Base-by-base conservation (phyloP, 2,113 vertebrate species). In the Chauna torquata region DNA sequence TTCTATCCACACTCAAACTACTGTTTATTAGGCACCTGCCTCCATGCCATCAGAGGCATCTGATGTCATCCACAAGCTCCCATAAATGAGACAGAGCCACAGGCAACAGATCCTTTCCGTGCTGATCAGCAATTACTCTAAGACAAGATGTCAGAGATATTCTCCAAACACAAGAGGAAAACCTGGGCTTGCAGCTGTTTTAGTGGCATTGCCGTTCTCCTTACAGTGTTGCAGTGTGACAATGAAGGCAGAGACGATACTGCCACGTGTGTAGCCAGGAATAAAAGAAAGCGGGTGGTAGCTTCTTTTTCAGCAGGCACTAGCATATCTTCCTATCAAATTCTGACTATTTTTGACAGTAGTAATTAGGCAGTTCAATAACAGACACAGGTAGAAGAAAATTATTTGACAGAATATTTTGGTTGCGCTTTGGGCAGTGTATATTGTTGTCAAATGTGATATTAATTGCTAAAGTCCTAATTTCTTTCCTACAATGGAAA, bases 171-270 rank as follows among this genome's bases (percentile, higher is more conserved):
- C 28, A 64, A 52, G n/a, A 91, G 65, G 79, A 83, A 88, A 94
- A 79, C 52, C 82, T 89, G 80, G 72, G n/a, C 59, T 92, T 96
- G 69, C 90, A 94, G 91, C 61, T 92, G 76, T 57, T 95, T 86
- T 52, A 75, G 54, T 42, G 44, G 55, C 42, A 58, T 12, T 86
- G 89, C 75, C 55, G 38, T 9, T 93, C 45, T 86, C 85, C 75
- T 88, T 74, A 38, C 72, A 84, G 82, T 55, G 72, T 16, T 54
- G 57, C 36, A 69, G 69, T 25, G 42, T 57, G 88, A 76, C 66
- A 88, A 82, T n/a, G 65, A 92, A 92, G 30, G 69, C 66, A 94
- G 69, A 86, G 54, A 58, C 86, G 89, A 16, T 14, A 57, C 36
- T 88, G 47, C 66, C 61, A 85, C 20, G 52, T 7, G 34, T 19